A percentile compares a stretch with the other conserved stretches of the same genome.
Evolutionary conservation across 2,797 vertebrate genomes (phyloP).

Genomic region (Dipus sagitta): DNA sequence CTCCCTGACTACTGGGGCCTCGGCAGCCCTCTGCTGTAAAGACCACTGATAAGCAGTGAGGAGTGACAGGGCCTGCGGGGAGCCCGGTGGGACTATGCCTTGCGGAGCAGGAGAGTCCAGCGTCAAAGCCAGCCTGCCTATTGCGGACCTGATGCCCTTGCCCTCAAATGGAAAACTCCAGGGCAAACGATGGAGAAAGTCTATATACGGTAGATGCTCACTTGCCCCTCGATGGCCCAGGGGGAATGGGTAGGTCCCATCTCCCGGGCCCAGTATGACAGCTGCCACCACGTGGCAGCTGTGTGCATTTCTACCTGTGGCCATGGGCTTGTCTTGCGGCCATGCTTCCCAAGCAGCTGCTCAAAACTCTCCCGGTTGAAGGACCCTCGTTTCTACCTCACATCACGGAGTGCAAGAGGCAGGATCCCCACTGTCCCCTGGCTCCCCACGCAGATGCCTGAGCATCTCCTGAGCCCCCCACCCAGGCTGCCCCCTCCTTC

Average conservation of each 20-base stretch:
- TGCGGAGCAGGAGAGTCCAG: background rate
- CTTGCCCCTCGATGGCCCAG: too few species aligned
- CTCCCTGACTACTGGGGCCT: background rate
- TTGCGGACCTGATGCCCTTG: background rate
- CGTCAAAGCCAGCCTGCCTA: background rate
- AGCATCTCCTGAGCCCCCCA: background rate
- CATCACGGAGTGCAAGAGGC: accelerated
- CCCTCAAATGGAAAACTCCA: background rate
- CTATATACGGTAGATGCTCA: background rate
- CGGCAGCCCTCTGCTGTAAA: background rate
- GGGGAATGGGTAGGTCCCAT: accelerated
- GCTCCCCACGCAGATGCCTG: too few species aligned
- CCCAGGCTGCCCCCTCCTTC: background rate
- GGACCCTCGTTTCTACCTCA: too few species aligned
- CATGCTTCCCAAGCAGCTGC: too few species aligned
- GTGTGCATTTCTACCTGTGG: too few species aligned
- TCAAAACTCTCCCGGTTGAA: background rate
- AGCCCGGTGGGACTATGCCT: accelerated
- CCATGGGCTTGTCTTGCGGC: background rate
- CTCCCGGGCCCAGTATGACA: accelerated
- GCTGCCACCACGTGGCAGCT: background rate
- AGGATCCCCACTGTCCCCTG: background rate
- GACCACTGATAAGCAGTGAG: too few species aligned
- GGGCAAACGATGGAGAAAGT: accelerated
- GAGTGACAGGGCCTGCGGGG: accelerated